Conservation (phyloP, 2,113 vertebrate genomes). For the Mandrillus leucophaeus region DNA sequence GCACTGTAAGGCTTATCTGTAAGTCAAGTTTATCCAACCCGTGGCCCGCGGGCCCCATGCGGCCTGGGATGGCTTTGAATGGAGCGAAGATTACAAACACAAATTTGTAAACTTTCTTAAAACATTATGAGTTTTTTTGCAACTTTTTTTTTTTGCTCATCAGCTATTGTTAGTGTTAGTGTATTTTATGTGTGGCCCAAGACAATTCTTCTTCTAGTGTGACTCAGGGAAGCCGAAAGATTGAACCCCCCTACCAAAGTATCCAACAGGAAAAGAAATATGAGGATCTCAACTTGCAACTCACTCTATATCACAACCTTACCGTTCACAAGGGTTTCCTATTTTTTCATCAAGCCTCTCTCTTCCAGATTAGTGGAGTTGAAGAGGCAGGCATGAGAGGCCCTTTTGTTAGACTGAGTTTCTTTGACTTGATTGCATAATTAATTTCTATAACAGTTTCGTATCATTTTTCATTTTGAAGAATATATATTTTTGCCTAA, state of each 20-base stretch:
- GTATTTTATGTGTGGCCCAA: no score
- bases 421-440: not conserved
- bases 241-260: not conserved
- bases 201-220: no score
- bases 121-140: no score
- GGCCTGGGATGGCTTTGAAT: no score
- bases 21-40: no score
- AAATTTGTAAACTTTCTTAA: no score
- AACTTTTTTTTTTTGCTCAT: no score
- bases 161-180: no score
- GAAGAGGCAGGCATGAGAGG: not conserved
- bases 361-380: not conserved
- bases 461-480: not conserved
- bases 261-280: not conserved
- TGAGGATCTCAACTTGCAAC: not conserved
- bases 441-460: not conserved
- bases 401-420: not conserved
- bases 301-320: no score
- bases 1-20: rapidly evolving
- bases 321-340: not conserved
- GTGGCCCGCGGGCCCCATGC: no score
- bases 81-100: no score
- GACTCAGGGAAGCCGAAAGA: no score
- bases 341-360: not conserved
- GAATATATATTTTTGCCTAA: not conserved